Evolutionary conservation across 1,140 invertebrate species (phyloP).

Genomic region (Campodea augens): DNA sequence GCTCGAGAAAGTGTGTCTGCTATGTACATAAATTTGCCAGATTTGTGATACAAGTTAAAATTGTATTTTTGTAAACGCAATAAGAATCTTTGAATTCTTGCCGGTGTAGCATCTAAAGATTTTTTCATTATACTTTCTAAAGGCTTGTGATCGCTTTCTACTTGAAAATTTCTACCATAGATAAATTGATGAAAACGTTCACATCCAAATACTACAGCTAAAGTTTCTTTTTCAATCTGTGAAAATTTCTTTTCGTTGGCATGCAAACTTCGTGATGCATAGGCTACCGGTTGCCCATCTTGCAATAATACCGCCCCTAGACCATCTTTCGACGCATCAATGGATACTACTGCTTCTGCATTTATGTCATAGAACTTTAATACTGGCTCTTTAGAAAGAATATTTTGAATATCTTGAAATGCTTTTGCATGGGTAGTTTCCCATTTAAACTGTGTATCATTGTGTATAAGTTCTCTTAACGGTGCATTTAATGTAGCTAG

Average conservation of each 20-base stretch:
- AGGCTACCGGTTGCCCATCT: conserved; percentile 18
- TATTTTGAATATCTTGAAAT: not conserved
- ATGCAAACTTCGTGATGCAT: conserved; percentile 16
- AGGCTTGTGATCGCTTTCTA: conserved; percentile 21
- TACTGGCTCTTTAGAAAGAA: conserved; percentile 3
- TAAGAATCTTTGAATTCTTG: conserved; percentile 22
- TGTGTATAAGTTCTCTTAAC: conserved; percentile 13
- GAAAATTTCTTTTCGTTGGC: conserved; percentile 16
- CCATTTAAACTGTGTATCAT: conserved; percentile 4
- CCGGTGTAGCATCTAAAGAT: conserved; percentile 18
- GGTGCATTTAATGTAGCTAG: conserved; percentile 14
- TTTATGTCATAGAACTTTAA: conserved; percentile 5
- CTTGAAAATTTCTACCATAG: conserved; percentile 12
- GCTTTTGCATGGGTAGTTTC: not conserved
- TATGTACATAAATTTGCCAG: conserved; percentile 17
- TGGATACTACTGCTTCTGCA: conserved; percentile 1
- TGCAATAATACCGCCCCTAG: conserved; percentile 18
- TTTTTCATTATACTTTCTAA: conserved; percentile 16
- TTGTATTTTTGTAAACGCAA: conserved; percentile 20
- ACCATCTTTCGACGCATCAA: conserved; percentile 15
- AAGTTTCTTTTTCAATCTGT: conserved; percentile 19
- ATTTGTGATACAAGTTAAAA: conserved; percentile 18
- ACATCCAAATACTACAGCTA: conserved; percentile 18
- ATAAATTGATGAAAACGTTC: conserved; percentile 19
- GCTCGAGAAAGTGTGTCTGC: conserved; percentile 20